Base-by-base conservation (phyloP, 2,888 invertebrate genomes). In the Cartodere bifasciata region DNA sequence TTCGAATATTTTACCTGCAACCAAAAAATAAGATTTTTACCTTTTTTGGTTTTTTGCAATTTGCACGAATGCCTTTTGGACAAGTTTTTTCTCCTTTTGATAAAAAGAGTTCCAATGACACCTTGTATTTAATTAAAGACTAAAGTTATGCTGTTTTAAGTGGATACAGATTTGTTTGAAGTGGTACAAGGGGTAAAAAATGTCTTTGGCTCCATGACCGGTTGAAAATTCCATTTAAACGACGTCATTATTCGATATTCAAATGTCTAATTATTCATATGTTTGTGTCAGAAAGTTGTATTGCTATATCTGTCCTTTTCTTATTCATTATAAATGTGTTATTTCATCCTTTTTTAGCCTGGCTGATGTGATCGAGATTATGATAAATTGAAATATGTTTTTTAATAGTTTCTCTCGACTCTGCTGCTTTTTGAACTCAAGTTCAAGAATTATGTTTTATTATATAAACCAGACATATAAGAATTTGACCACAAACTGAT, bases 1-100 rank as follows among this genome's bases (percentile, higher is more conserved):
- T 44, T 64, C 64, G 49, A 64, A 51, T 36, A 64, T 62, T 55
- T 64, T 64, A 36, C 64, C 64, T 64, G 53, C 44, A 52, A 47
- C 39, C 42, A 45, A 42, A 42, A 36, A 32, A 33, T n/a, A n/a
- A n/a, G n/a, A 41, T n/a, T n/a, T n/a, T n/a, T n/a, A n/a, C n/a
- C n/a, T n/a, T n/a, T n/a, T n/a, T n/a, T n/a, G n/a, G n/a, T n/a
- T n/a, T n/a, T n/a, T n/a, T n/a, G n/a, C n/a, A n/a, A n/a, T n/a
- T n/a, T n/a, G n/a, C n/a, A n/a, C n/a, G n/a, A n/a, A n/a, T n/a
- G n/a, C n/a, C n/a, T n/a, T n/a, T n/a, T n/a, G n/a, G n/a, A n/a
- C n/a, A n/a, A n/a, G n/a, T n/a, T n/a, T n/a, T n/a, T n/a, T n/a
- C n/a, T n/a, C n/a, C n/a, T n/a, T n/a, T n/a, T n/a, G n/a, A n/a